Base-by-base conservation (phyloP, 2,888 invertebrate genomes). In the Hyposoter dolosus region DNA sequence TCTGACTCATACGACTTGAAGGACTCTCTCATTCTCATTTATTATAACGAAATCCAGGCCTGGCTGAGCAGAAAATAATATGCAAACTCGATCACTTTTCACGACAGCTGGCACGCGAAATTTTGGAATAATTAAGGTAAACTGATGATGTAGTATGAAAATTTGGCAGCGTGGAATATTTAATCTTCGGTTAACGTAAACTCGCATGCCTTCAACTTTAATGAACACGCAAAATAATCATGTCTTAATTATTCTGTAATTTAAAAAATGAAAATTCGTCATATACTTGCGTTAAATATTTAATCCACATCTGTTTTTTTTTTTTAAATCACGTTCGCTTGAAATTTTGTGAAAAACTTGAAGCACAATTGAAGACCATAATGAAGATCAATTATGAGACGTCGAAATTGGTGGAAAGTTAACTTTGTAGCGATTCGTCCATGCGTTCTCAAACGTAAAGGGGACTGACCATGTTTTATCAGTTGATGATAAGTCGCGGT, bases 41-140 rank as follows among this genome's bases (percentile, higher is more conserved):
- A 74, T 82, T 66, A 68, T 60, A 75, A 60, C 43, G 43, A 63
- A 47, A 71, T 77, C 40, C 47, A 65, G 63, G 32, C 23, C 65
- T 10, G 17, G n/a, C 40, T n/a, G 71, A 53, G 17, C 17, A 66
- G 60, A 40, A 76, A 76, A 56, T 76, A 69, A 74, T 65, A 65
- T 50, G 15, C 53, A 47, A 76, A n/a, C 50, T 71, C 75, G 43
- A 63, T 53, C 63, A 65, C 23, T 53, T 76, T 47, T 40, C 23
- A 60, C 32, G 47, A 68, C 74, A 75, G 23, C 23, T 60, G 60
- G 60, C 74, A 28, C 28, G 60, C 28, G 15, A 75, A 60, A 60
- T 28, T 40, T 53, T 3, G 10, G 71, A 53, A n/a, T 71, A 71
- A 71, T 71, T 71, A 71, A 53, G 35, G 9, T 10, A 2, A 43